A percentile compares a stretch with the other conserved stretches of the same genome.
Evolutionary conservation across 2,888 invertebrate genomes (phyloP).

Genomic region (Bembecia ichneumoniformis): DNA sequence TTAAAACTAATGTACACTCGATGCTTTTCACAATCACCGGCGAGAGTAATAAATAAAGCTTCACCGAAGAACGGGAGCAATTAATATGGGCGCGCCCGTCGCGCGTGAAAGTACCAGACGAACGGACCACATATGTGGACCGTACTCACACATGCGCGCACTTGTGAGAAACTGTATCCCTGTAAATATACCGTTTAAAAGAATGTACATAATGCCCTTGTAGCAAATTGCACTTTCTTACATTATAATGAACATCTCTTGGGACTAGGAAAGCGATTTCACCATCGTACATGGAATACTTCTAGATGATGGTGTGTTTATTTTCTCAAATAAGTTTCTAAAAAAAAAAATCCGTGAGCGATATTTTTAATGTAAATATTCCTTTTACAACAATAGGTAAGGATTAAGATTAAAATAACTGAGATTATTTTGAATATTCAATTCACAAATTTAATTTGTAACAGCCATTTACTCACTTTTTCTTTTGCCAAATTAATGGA

Average conservation of each 20-base stretch:
- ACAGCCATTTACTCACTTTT: neutral
- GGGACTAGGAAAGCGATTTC: neutral
- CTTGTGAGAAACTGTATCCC: constrained; percentile 7
- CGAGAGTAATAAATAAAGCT: constrained; percentile 68
- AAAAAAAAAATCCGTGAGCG: too few relatives aligned
- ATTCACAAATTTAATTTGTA: too few relatives aligned
- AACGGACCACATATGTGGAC: constrained; percentile 41
- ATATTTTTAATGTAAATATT: too few relatives aligned
- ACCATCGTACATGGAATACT: too few relatives aligned
- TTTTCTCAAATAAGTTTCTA: too few relatives aligned
- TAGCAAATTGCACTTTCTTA: neutral
- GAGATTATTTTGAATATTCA: too few relatives aligned
- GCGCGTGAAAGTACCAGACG: constrained; percentile 64
- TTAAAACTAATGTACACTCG: constrained; percentile 65
- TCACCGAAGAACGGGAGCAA: constrained; percentile 70
- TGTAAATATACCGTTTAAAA: neutral
- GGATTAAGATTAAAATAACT: too few relatives aligned
- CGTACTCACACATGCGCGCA: constrained; percentile 18
- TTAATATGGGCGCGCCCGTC: constrained; percentile 68
- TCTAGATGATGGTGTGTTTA: too few relatives aligned
- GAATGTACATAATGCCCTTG: neutral
- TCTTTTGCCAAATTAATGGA: too few relatives aligned
- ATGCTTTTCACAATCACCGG: constrained; percentile 67
- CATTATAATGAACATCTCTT: neutral
- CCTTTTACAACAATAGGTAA: too few relatives aligned